Percentiles rank a stretch among this genome's conserved stretches.
Conservation (phyloP, 2,797 vertebrate species). For the Karalla daura region DNA sequence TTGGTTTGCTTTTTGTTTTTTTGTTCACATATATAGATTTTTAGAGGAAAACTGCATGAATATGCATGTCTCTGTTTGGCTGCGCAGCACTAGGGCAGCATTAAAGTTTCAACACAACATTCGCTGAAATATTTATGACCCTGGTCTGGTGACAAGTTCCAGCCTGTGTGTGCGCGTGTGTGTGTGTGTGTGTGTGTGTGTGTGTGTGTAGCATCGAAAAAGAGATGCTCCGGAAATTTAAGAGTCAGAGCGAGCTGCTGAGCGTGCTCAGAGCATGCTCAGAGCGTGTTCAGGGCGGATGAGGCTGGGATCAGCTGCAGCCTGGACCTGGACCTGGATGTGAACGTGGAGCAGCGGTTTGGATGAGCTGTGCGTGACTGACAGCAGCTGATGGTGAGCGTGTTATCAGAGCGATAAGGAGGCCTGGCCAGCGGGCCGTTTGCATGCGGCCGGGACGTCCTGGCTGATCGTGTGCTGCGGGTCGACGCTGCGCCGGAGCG, state of each 20-base stretch:
- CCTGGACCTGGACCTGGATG: conserved; percentile 40
- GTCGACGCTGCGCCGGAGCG: too few species aligned
- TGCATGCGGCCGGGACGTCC: too few species aligned
- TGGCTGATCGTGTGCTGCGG: too few species aligned
- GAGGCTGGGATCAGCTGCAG: conserved; percentile 2
- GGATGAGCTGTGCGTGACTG: conserved; percentile 46
- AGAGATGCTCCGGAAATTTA: conserved; percentile 55
- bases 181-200: conserved; percentile 9
- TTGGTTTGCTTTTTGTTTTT: background rate
- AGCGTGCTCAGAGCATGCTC: conserved; percentile 12
- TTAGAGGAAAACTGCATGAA: background rate
- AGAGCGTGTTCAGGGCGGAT: conserved; percentile 17
- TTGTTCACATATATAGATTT: background rate
- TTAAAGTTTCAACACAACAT: conserved; percentile 74
- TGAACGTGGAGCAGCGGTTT: conserved; percentile 36
- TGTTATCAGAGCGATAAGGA: background rate
- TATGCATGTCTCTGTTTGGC: conserved; percentile 43
- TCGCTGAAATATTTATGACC: conserved; percentile 73
- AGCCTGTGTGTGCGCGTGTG: conserved; percentile 10
- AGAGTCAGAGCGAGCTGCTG: conserved; percentile 46
- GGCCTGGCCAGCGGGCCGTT: too few species aligned
- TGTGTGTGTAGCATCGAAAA: too few species aligned
- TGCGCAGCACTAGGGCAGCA: conserved; percentile 30
- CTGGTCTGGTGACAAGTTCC: conserved; percentile 69
- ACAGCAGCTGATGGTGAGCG: conserved; percentile 75